Percentiles rank a stretch among this genome's conserved stretches.
Conservation (phyloP, 2,888 invertebrate genomes). For the Holacanthella duospinosa region DNA sequence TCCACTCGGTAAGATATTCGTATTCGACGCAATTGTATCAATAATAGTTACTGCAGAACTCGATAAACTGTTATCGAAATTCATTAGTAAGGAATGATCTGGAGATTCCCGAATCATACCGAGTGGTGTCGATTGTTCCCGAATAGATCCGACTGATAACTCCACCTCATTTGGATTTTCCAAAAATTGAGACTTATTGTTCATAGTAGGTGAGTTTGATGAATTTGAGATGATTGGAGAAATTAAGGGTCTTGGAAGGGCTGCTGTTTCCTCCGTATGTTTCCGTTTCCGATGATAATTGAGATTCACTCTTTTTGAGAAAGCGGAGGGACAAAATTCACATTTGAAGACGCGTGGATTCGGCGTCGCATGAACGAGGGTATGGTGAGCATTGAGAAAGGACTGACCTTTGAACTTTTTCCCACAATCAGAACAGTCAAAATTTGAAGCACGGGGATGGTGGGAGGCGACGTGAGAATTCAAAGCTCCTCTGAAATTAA, state of each 20-base stretch:
- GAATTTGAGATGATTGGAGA: too few species aligned
- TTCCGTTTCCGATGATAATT: conserved; percentile 36
- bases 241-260: too few species aligned
- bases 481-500: conserved; percentile 33
- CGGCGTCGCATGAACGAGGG: conserved; percentile 28
- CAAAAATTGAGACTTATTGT: too few species aligned
- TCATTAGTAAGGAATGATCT: too few species aligned
- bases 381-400: conserved; percentile 31
- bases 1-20: neutral
- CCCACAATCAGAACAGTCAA: conserved; percentile 35
- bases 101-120: too few species aligned
- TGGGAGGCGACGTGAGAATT: conserved; percentile 35
- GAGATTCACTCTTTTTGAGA: conserved; percentile 35
- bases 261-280: too few species aligned
- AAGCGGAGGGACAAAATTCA: conserved; percentile 35
- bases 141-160: too few species aligned
- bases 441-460: conserved; percentile 28
- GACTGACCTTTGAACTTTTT: conserved; percentile 33
- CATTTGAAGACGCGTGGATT: conserved; percentile 35
- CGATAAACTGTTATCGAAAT: too few species aligned
- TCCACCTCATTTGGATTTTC: too few species aligned
- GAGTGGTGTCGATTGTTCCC: too few species aligned
- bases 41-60: neutral
- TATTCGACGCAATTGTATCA: neutral
- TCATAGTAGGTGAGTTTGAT: too few species aligned